These are phyloP conservation scores for Ichneumoninae sp. DNA, from an alignment of 2,888 invertebrate species.

Conservation along the genomic window DNA sequence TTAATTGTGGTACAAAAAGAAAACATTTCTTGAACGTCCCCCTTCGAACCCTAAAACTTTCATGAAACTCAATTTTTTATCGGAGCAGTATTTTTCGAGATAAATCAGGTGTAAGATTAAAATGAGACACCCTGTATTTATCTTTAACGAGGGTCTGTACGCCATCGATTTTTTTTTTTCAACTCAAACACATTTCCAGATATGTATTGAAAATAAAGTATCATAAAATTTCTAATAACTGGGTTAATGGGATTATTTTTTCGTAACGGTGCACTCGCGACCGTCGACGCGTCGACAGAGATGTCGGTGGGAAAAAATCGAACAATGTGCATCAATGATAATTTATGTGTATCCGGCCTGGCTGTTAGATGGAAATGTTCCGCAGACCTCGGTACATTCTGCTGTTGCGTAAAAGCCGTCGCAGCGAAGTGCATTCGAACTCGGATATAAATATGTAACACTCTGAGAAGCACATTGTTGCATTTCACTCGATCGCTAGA, in stretches of 20 bases:
- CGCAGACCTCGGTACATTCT: neutral
- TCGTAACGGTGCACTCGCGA: slow-evolving; percentile 1
- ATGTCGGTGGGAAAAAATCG: slow-evolving; percentile 34
- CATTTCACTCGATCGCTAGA: neutral
- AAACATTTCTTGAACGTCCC: no score
- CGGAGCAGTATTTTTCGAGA: no score
- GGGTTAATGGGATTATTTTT: slow-evolving; percentile 15
- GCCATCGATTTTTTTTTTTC: slow-evolving; percentile 9
- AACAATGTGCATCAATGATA: slow-evolving; percentile 49
- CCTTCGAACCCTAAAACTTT: no score
- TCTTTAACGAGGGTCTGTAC: slow-evolving; percentile 8
- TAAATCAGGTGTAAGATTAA: no score
- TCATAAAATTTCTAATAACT: slow-evolving; percentile 28
- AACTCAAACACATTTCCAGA: slow-evolving; percentile 29
- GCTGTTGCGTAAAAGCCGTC: neutral
- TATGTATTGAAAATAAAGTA: slow-evolving; percentile 10
- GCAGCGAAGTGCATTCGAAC: slow-evolving; percentile 1
- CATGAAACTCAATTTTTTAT: no score
- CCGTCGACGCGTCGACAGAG: neutral
- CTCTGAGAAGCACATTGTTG: neutral
- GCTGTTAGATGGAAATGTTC: slow-evolving; percentile 7
- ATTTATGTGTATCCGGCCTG: slow-evolving; percentile 45
- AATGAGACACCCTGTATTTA: neutral
- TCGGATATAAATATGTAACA: neutral
- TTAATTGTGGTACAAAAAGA: no score